Base-by-base conservation (phyloP, 1,140 invertebrate species). In the Trachymyrmex septentrionalis region DNA sequence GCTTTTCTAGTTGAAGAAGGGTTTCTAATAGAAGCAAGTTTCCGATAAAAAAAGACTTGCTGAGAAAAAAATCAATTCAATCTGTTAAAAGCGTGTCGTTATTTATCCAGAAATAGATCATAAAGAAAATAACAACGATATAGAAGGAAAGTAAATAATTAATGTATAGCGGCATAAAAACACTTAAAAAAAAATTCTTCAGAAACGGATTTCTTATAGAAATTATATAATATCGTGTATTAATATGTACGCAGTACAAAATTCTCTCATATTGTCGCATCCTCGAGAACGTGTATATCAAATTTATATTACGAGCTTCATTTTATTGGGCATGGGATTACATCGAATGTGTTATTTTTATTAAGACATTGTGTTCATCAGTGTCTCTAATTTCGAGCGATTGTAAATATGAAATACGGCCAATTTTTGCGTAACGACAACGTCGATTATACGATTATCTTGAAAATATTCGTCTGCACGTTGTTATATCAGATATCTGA, bases 371-470 rank as follows among this genome's bases (percentile, higher is more conserved):
- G 88, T 76, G 67, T 85, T 59, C 55, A 59, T 76, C 88, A 76
- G 55, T 90, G 89, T 90, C 88, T 90, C 86, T 90, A 89, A 75
- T 61, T 38, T 90, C 80, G 73, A 75, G 75, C 55, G 59, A 90
- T 90, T 85, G 86, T 75, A 75, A 75, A 75, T 75, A 75, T 44
- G 12, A 59, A 44, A 59, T 5, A 48, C 38, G 66, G 66, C 66
- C 66, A 16, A 69, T 69, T 48, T 69, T 59, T 38, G 34, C 55
- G 30, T 5, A 50, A 73, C 19, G n/a, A 72, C 71, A 19, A 73
- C 19, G n/a, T 27, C n/a, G 19, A n/a, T 34, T 7, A 19, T 2
- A 24, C n/a, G 53, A 50, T 50, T 34, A 38, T 4, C n/a, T 73
- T 34, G 71, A 57, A 5, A 57, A 67, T 9, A 44, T 38, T 44